These are phyloP conservation scores for Agraylea sexmaculata DNA, from an alignment of 1,140 invertebrate species.

Conservation along the genomic window DNA sequence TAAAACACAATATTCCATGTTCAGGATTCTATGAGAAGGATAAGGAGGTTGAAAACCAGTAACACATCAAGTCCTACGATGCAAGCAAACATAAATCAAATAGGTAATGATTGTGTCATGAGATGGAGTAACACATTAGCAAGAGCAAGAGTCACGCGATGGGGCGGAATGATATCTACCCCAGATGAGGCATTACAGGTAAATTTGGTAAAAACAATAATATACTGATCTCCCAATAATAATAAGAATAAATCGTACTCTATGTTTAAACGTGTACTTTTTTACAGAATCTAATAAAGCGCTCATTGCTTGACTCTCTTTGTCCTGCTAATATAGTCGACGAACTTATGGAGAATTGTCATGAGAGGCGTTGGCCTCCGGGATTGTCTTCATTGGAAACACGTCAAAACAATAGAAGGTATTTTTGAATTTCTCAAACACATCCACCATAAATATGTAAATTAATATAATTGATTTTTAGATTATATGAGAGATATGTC, in stretches of 20 bases:
- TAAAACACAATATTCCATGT: background rate
- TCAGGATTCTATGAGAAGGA: slow-evolving; percentile 82
- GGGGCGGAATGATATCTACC: slow-evolving; percentile 96
- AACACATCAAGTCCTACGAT: slow-evolving; percentile 81
- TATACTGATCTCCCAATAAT: no score
- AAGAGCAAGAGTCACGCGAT: slow-evolving; percentile 79
- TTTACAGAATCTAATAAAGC: slow-evolving; percentile 78
- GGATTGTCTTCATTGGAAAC: slow-evolving; percentile 88
- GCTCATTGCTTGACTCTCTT: slow-evolving; percentile 81
- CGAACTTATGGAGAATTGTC: slow-evolving; percentile 93
- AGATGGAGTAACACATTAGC: slow-evolving; percentile 79
- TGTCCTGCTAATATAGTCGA: slow-evolving; percentile 87
- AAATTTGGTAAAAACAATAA: no score
- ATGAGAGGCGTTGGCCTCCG: slow-evolving; percentile 87
- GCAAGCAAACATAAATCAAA: slow-evolving; percentile 78
- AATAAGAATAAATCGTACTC: no score
- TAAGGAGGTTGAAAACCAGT: no score
- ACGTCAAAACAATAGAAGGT: slow-evolving; percentile 78
- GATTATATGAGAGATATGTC: slow-evolving; percentile 82
- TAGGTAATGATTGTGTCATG: slow-evolving; percentile 87
- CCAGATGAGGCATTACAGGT: slow-evolving; percentile 88
- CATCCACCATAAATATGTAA: no score
- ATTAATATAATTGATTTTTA: slow-evolving; percentile 21
- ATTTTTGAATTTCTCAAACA: no score
- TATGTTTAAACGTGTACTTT: no score